A percentile compares a stretch with the other conserved stretches of the same genome.
Conservation (phyloP, 53 echinoderm and acorn worm genomes). For the Temnopleurus reevesii region DNA sequence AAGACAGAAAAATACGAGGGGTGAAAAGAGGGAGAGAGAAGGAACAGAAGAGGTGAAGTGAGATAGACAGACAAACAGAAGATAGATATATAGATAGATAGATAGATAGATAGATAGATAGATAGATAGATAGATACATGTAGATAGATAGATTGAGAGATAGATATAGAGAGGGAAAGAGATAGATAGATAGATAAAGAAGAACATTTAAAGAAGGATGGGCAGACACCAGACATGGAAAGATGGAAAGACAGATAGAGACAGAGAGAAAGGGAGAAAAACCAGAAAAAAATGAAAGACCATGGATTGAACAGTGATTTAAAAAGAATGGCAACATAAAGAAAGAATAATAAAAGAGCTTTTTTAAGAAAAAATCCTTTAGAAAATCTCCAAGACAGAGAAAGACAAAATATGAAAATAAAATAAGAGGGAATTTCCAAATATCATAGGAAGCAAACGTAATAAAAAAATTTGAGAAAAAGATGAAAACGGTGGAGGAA, state of each 20-base stretch:
- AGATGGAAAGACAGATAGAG: background rate
- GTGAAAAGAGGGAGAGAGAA: background rate
- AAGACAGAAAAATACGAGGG: no score
- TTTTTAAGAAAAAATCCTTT: no score
- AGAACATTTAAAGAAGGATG: no score
- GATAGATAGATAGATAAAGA: background rate
- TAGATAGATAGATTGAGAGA: background rate
- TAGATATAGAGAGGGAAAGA: background rate
- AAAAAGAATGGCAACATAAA: background rate
- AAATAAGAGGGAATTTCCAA: no score
- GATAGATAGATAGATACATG: background rate
- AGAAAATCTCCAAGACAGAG: background rate
- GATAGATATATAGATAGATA: background rate
- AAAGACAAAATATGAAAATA: background rate
- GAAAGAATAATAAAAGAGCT: background rate
- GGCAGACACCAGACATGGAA: background rate
- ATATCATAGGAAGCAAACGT: no score
- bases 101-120: background rate
- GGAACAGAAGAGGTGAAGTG: no score
- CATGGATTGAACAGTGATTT: background rate
- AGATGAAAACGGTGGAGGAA: no score
- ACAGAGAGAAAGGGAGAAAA: background rate
- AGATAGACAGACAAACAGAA: no score
- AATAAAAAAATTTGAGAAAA: background rate
- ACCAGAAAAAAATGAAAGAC: background rate